Evolutionary conservation across 2,797 vertebrate species (phyloP), one percentile per base, ranked within the genome.

Genomic region (Ptychadena robeensis): DNA sequence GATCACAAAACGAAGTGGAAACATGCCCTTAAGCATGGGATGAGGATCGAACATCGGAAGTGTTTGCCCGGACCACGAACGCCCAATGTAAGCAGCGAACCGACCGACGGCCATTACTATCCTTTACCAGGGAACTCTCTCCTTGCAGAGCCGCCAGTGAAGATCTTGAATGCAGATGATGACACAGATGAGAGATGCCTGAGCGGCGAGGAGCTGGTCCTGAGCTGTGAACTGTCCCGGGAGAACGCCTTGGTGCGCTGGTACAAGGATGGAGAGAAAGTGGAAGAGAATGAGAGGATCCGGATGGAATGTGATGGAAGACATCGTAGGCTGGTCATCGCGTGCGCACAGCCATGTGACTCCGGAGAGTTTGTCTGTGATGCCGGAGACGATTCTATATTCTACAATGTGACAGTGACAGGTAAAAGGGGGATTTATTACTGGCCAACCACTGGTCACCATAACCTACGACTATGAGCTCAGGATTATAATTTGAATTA

Each of bases 331-430:
- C 91, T 99, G 30, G 94, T 96, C 89, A 94, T 99, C 75, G 90
- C 95, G 3, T 91, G 88, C 0, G 91, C 95, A 63, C 90, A 88
- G 82, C 89, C 92, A 0, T 92, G 93, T 0, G 94, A 98, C 0
- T 91, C 96, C 0, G 97, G 97, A 65, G 97, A 98, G 86, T 99
- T 97, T 0, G 96, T 98, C 87, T 98, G 97, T 0, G 96, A 97
- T 3, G 95, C 94, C 0, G 95, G 94, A 0, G 95, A 97, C 0
- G 96, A 97, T 83, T 97, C 96, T 0, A 96, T 95, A 90, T 97
- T 95, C 91, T 99, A 96, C 89, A 93, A 95, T 0, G 89, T 99
- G 38, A 94, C 87, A 0, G 95, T 99, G 85, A 95, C 95, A 95
- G 97, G 97, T 97, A 88, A 85, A 91, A 57, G 40, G 12, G 1